Evolutionary conservation across 2,888 invertebrate genomes (phyloP).

Genomic region (Morpho deidamia): DNA sequence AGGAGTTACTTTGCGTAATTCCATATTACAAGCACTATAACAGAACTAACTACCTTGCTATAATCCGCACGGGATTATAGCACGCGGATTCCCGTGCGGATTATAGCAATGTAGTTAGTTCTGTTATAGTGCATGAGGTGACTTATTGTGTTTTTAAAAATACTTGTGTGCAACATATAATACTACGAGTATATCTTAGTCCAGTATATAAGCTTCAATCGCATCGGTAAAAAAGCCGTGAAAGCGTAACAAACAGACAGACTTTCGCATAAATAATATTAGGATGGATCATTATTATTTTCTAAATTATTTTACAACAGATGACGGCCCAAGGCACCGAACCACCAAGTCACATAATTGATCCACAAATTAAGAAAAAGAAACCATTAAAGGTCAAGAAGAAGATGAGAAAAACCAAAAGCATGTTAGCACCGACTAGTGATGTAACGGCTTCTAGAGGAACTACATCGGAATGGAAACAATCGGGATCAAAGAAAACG

Average conservation of each 20-base stretch:
- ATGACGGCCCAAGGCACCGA: constrained; percentile 29
- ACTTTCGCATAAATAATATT: background rate
- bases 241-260: background rate
- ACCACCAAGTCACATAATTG: constrained; percentile 5
- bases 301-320: constrained; percentile 15
- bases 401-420: constrained; percentile 35
- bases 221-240: too few species aligned
- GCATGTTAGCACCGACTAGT: constrained; percentile 26
- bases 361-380: constrained; percentile 15
- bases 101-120: too few species aligned
- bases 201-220: too few species aligned
- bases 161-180: too few species aligned
- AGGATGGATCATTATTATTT: background rate
- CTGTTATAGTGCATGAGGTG: too few species aligned
- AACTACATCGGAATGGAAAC: constrained; percentile 29
- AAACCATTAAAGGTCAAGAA: constrained; percentile 27
- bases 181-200: too few species aligned
- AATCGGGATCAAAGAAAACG: constrained; percentile 10
- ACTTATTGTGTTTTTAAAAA: too few species aligned
- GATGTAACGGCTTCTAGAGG: constrained; percentile 18
- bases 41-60: too few species aligned
- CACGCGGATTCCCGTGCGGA: too few species aligned
- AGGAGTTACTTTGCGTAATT: too few species aligned
- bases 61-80: too few species aligned
- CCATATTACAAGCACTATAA: too few species aligned